These are phyloP conservation scores for Agelaius tricolor DNA, from an alignment of 2,113 vertebrate species.

Conservation along the genomic window DNA sequence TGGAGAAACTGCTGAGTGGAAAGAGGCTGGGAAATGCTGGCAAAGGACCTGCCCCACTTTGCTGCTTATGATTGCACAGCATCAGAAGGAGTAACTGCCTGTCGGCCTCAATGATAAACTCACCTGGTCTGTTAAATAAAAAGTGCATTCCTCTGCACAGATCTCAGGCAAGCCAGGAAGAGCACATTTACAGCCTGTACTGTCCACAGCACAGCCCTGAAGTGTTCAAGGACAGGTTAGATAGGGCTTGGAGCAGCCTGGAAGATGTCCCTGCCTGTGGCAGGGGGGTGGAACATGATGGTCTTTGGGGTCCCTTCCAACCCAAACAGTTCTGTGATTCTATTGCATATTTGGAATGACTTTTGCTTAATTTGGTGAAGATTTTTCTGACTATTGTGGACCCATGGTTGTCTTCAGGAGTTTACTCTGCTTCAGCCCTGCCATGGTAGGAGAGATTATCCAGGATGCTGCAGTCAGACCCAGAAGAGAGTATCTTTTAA, in stretches of 20 bases:
- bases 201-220: neutral
- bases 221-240: neutral
- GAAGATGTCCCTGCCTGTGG: neutral
- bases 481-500: neutral
- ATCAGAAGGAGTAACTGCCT: neutral
- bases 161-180: neutral
- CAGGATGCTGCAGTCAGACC: neutral
- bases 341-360: neutral
- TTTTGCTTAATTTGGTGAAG: neutral
- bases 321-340: neutral
- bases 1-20: neutral
- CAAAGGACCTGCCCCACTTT: neutral
- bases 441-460: neutral
- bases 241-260: neutral
- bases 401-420: neutral
- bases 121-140: neutral
- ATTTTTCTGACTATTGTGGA: neutral
- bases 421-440: neutral
- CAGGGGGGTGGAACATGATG: neutral
- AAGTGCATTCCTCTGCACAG: neutral
- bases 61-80: neutral
- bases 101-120: neutral
- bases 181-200: neutral
- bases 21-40: neutral
- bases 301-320: neutral